Evolutionary conservation across 2,113 vertebrate genomes (phyloP).

Genomic region (Cnemophilus loriae): DNA sequence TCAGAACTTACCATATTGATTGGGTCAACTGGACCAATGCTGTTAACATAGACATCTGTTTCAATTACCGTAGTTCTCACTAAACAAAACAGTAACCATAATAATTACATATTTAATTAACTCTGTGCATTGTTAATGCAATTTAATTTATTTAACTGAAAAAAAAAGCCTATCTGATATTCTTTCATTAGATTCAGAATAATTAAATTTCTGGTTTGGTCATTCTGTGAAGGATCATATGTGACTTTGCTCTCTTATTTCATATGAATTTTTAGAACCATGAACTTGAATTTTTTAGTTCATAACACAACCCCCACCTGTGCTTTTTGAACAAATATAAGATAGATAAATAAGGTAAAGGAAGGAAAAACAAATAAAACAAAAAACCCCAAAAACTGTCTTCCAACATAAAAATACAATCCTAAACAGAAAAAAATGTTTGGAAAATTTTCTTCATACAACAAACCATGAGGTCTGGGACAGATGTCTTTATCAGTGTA

Average conservation of each 20-base stretch:
- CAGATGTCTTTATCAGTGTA: neutral
- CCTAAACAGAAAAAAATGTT: neutral
- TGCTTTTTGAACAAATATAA: neutral
- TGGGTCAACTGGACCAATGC: slow-evolving; percentile 94
- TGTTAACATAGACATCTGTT: slow-evolving; percentile 95
- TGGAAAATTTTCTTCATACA: neutral
- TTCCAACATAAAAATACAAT: neutral
- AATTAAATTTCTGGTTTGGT: neutral
- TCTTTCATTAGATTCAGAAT: neutral
- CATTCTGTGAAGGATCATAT: neutral
- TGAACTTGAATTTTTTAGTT: neutral
- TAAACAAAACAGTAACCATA: slow-evolving; percentile 72
- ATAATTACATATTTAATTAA: slow-evolving; percentile 6
- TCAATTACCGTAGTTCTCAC: slow-evolving; percentile 94
- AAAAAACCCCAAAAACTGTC: rapidly evolving
- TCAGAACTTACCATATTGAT: slow-evolving; percentile 92
- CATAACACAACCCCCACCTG: neutral
- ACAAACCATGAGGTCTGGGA: neutral
- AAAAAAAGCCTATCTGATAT: neutral
- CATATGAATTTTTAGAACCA: neutral
- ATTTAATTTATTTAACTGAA: neutral
- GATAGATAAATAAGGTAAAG: neutral
- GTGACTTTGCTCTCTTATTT: neutral
- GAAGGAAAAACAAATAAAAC: neutral
- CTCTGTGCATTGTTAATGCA: neutral